Evolutionary conservation across 1,140 invertebrate species (phyloP).

Genomic region (Bilobella aurantiaca): DNA sequence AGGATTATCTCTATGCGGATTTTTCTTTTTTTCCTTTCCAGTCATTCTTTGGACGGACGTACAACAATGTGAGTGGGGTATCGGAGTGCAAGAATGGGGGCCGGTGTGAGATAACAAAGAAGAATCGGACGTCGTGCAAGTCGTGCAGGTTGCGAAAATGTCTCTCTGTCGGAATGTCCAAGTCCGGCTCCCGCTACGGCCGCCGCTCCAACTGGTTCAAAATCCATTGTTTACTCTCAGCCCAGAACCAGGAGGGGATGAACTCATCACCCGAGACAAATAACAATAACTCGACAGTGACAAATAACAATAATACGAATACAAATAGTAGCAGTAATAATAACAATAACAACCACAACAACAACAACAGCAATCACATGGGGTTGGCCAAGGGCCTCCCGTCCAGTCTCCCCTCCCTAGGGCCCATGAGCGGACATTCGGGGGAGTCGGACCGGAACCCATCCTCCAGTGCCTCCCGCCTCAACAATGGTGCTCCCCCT

Average conservation of each 20-base stretch:
- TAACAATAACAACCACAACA: slow-evolving; percentile 12
- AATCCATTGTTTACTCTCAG: slow-evolving; percentile 68
- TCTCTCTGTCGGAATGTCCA: slow-evolving; percentile 85
- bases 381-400: too few relatives aligned
- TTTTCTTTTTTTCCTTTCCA: slow-evolving; percentile 52
- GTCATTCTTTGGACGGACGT: slow-evolving; percentile 92
- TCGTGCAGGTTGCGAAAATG: slow-evolving; percentile 86
- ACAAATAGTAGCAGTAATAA: slow-evolving; percentile 12
- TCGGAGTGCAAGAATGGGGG: slow-evolving; percentile 87
- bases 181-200: slow-evolving; percentile 80
- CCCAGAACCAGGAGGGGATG: slow-evolving; percentile 48
- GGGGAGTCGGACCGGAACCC: too few relatives aligned
- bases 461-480: too few relatives aligned
- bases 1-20: too few relatives aligned
- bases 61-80: slow-evolving; percentile 83
- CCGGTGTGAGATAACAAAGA: slow-evolving; percentile 88
- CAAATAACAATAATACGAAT: slow-evolving; percentile 15
- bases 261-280: slow-evolving; percentile 25
- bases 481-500: too few relatives aligned
- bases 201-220: slow-evolving; percentile 89
- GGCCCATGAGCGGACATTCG: slow-evolving; percentile 6
- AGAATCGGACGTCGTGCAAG: slow-evolving; percentile 90
- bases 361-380: slow-evolving; percentile 25
- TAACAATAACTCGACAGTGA: slow-evolving; percentile 34
- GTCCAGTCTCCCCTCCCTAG: slow-evolving; percentile 17